Conservation (phyloP, 1,140 invertebrate genomes). For the Formica selysi region DNA sequence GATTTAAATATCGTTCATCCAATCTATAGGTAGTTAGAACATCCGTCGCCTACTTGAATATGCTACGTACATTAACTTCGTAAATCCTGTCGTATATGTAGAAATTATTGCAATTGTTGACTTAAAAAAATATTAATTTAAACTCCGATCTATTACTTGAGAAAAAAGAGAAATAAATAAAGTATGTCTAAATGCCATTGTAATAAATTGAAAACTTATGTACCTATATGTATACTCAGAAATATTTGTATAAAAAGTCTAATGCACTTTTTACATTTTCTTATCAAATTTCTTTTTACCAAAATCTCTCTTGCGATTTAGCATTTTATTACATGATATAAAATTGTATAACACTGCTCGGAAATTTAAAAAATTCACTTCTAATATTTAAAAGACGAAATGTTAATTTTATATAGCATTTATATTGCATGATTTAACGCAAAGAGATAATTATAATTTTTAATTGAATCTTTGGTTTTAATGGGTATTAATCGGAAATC, state of each 20-base stretch:
- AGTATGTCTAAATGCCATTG: not conserved
- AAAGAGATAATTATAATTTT: too few species aligned
- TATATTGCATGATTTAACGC: too few species aligned
- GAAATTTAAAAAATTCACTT: too few species aligned
- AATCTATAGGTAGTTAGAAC: slow-evolving; percentile 63
- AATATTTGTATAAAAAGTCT: not conserved
- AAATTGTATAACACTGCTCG: too few species aligned
- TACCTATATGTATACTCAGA: not conserved
- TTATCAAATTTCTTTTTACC: too few species aligned
- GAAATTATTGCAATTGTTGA: slow-evolving; percentile 4
- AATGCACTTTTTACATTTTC: not conserved
- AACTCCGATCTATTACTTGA: not conserved
- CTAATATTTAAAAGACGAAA: too few species aligned
- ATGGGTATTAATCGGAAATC: too few species aligned
- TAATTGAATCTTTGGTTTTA: too few species aligned
- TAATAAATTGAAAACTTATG: slow-evolving; percentile 6
- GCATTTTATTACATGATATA: too few species aligned
- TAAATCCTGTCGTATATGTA: not conserved
- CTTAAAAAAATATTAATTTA: not conserved
- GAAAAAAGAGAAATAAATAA: not conserved
- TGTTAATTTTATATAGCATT: too few species aligned
- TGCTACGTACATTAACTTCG: slow-evolving; percentile 41
- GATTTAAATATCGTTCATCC: not conserved
- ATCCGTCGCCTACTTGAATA: slow-evolving; percentile 57
- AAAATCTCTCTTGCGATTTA: too few species aligned